Conservation (phyloP, 2,888 invertebrate genomes). For the Pasiphila rectangulata region DNA sequence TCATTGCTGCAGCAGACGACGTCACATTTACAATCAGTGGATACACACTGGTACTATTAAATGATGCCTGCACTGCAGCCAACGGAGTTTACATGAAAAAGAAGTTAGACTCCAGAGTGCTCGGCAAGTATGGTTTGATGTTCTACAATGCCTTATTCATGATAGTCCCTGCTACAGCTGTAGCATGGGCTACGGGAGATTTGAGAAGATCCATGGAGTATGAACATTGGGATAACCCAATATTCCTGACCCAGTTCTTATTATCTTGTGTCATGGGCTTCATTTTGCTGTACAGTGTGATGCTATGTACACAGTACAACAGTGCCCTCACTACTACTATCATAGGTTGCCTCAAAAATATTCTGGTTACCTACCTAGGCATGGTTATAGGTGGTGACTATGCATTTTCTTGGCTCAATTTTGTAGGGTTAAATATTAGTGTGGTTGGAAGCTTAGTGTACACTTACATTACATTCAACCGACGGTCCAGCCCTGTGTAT, state of each 20-base stretch:
- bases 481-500: conserved; percentile 70
- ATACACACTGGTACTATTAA: conserved; percentile 93
- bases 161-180: conserved; percentile 86
- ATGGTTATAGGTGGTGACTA: conserved; percentile 99
- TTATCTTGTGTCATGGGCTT: conserved; percentile 98
- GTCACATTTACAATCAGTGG: conserved; percentile 95
- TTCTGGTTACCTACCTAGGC: conserved; percentile 97
- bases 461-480: conserved; percentile 91
- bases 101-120: conserved; percentile 95
- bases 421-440: conserved; percentile 97
- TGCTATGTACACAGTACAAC: conserved; percentile 97
- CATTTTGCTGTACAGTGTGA: conserved; percentile 95
- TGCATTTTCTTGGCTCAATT: conserved; percentile 95
- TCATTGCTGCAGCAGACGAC: conserved; percentile 96
- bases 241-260: conserved; percentile 90
- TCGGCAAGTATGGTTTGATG: conserved; percentile 95
- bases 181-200: conserved; percentile 89
- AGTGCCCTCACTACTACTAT: conserved; percentile 99
- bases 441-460: conserved; percentile 92
- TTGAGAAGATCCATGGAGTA: conserved; percentile 84
- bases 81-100: conserved; percentile 98
- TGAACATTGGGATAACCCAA: conserved; percentile 85
- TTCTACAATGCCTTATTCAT: conserved; percentile 96
- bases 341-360: conserved; percentile 98
- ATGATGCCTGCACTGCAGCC: conserved; percentile 97